Base-by-base conservation (phyloP, 2,113 vertebrate species). In the Rana temporaria region DNA sequence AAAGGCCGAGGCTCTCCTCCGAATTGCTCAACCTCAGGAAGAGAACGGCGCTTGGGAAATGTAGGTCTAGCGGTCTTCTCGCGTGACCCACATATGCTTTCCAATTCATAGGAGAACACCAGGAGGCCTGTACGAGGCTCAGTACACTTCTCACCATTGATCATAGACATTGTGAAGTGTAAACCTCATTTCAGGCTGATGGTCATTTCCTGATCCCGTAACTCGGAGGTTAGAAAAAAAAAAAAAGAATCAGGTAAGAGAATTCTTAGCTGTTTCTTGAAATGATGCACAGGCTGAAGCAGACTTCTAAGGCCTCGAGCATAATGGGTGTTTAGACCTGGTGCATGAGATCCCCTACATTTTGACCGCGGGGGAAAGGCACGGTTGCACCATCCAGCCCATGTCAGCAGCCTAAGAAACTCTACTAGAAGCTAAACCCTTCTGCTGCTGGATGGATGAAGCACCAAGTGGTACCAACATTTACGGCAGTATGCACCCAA, bases 1-100 rank as follows among this genome's bases (percentile, higher is more conserved):
- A 71, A 56, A 53, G 68, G 12, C 14, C 9, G 20, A 53, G 16
- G 7, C 9, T 70, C 42, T 52, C 20, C 42, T 48, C 12, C 6
- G 42, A 48, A 48, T 48, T 48, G 9, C 9, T 53, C 42, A 15
- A 19, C 42, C 2, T 19, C 48, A 9, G 53, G 48, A 71, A 71
- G 55, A 42, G 69, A 71, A 12, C 22, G 5, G 2, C 48, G 8
- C 20, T 56, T 56, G 69, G 20, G 26, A 72, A 55, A 72, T 72
- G 69, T 30, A 55, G 22, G 69, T 72, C 69, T 72, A 15, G 52
- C 22, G 53, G 53, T 69, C 67, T 69, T 69, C 67, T 20, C 6
- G 42, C 67, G 12, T 70, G 68, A 70, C 68, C 68, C 68, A 70
- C 53, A 48, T 48, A 56, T 26, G 69, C 18, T 26, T 30, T 52